Evolutionary conservation across 2,888 invertebrate species (phyloP).

Genomic region (Crocallis elinguaria): DNA sequence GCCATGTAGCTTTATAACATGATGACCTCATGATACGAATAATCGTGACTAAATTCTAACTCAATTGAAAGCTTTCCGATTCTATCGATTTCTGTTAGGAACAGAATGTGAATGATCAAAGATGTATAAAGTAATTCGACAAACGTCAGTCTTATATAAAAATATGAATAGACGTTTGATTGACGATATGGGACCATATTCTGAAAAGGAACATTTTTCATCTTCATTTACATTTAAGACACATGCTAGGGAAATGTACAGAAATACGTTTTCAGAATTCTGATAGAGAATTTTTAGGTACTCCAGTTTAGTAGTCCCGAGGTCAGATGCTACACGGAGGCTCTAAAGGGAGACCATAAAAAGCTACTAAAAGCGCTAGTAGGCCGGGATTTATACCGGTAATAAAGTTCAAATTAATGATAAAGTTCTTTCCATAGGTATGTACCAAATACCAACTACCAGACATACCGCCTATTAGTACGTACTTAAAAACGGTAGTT

Average conservation of each 20-base stretch:
- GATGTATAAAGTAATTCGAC: too few species aligned
- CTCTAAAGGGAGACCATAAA: conserved; percentile 56
- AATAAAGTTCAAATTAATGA: conserved; percentile 64
- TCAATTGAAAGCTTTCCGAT: too few species aligned
- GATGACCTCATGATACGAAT: too few species aligned
- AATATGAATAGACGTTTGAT: not conserved
- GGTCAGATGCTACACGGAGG: conserved; percentile 44
- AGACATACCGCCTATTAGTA: conserved; percentile 28
- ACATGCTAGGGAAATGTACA: not conserved
- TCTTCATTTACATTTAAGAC: conserved; percentile 7
- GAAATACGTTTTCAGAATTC: conserved; percentile 4
- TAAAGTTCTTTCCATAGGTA: conserved; percentile 34
- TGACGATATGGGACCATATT: not conserved
- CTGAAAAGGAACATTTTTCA: conserved; percentile 1
- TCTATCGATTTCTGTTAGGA: too few species aligned
- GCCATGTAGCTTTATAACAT: too few species aligned
- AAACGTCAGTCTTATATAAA: too few species aligned
- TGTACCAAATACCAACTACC: too few species aligned
- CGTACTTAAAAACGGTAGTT: conserved; percentile 5
- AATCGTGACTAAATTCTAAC: too few species aligned
- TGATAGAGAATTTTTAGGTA: conserved; percentile 22
- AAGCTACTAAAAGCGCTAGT: conserved; percentile 58
- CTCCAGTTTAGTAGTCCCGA: conserved; percentile 37
- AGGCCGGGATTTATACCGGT: conserved; percentile 56
- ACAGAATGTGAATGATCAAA: too few species aligned